Conservation (phyloP, 2,113 vertebrate genomes). For the Scalopus aquaticus region DNA sequence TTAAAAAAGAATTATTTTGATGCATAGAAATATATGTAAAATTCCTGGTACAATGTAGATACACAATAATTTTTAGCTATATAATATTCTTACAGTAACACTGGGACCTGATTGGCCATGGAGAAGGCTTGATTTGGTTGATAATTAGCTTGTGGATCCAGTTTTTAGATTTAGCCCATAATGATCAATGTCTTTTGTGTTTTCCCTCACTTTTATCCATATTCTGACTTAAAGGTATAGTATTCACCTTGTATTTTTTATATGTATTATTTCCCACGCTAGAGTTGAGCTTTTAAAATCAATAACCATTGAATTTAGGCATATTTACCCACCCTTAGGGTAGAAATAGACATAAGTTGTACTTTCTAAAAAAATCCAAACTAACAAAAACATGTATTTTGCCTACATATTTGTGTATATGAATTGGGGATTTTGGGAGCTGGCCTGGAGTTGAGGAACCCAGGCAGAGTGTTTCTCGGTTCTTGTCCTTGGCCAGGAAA, state of each 20-base stretch:
- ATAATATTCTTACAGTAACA: background rate
- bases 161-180: background rate
- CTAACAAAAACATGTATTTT: background rate
- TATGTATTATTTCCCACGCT: background rate
- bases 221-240: background rate
- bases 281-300: conserved; percentile 32
- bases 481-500: too few species aligned
- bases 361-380: background rate
- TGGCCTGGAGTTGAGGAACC: too few species aligned
- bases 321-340: background rate
- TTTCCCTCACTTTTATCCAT: background rate
- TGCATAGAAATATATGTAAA: background rate
- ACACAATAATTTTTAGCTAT: background rate
- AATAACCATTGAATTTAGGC: background rate
- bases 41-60: background rate
- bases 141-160: background rate
- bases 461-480: too few species aligned
- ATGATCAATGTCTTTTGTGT: background rate
- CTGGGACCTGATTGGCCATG: background rate
- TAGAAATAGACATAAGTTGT: background rate
- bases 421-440: too few species aligned
- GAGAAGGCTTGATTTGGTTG: background rate
- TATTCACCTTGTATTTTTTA: background rate
- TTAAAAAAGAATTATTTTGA: background rate
- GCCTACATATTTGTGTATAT: background rate